Conservation (phyloP, 53 echinoderm and acorn worm species). For the Holothuria scabra region DNA sequence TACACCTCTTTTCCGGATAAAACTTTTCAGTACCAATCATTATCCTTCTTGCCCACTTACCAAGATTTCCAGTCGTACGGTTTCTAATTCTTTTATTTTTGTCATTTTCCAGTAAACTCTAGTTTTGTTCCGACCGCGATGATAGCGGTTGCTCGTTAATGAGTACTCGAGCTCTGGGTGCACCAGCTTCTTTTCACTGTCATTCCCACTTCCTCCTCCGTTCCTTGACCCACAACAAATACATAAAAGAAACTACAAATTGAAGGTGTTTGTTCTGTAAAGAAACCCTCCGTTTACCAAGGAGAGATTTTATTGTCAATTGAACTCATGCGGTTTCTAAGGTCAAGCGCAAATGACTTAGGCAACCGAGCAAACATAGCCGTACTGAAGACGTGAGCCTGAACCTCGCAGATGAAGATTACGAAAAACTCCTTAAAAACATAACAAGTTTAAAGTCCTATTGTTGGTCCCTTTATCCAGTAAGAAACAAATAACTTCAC, state of each 20-base stretch:
- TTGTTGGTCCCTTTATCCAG: conserved; percentile 7
- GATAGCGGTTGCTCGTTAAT: conserved; percentile 32
- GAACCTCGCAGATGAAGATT: neutral
- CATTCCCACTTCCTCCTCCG: conserved; percentile 16
- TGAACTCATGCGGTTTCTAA: conserved; percentile 28
- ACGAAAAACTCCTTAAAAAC: neutral
- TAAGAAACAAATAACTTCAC: conserved; percentile 10
- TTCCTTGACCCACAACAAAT: conserved; percentile 34
- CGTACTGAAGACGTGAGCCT: neutral
- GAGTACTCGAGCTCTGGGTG: neutral
- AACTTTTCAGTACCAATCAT: too few species aligned
- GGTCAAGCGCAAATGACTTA: conserved; percentile 38
- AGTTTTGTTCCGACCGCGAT: neutral
- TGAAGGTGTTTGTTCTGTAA: conserved; percentile 10
- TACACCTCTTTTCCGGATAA: too few species aligned
- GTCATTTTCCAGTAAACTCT: too few species aligned
- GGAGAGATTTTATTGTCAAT: conserved; percentile 13
- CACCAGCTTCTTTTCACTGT: neutral
- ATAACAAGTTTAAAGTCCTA: conserved; percentile 4
- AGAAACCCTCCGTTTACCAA: conserved; percentile 28
- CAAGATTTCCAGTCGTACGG: too few species aligned
- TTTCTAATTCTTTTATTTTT: too few species aligned
- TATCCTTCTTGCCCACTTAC: too few species aligned
- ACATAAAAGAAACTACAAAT: conserved; percentile 10
- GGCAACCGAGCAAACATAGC: conserved; percentile 8